A percentile compares a stretch with the other conserved stretches of the same genome.
These are phyloP conservation scores for Lithophane socia DNA, from an alignment of 2,888 invertebrate species.

Conservation along the genomic window DNA sequence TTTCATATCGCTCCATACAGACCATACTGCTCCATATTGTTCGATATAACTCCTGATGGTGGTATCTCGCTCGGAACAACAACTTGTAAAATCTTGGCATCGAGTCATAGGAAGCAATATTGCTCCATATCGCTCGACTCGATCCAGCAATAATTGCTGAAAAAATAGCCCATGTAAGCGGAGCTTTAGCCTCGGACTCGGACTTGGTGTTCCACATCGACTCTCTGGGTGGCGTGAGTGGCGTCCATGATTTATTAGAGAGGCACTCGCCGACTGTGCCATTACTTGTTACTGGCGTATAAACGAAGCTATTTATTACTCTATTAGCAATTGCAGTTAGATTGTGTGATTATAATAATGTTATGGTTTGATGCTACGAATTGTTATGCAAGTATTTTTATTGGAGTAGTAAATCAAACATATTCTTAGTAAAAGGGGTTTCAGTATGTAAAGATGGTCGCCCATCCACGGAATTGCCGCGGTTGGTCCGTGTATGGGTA, in stretches of 20 bases:
- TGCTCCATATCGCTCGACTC: neutral
- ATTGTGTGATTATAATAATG: slow-evolving; percentile 39
- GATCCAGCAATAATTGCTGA: neutral
- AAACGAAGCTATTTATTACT: slow-evolving; percentile 61
- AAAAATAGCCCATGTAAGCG: neutral
- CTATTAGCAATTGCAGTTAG: slow-evolving; percentile 53
- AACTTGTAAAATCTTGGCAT: neutral
- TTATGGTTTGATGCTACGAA: slow-evolving; percentile 7
- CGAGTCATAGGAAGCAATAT: neutral
- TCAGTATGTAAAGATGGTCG: too few relatives aligned
- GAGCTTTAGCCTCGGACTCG: neutral
- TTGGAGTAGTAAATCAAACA: neutral
- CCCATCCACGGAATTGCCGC: too few relatives aligned
- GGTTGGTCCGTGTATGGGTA: too few relatives aligned
- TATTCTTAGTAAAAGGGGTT: neutral
- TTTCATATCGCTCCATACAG: too few relatives aligned
- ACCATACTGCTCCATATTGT: neutral
- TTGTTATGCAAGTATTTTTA: slow-evolving; percentile 9
- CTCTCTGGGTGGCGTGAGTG: slow-evolving; percentile 59
- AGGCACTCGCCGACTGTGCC: slow-evolving; percentile 34
- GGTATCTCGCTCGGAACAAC: neutral
- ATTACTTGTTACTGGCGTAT: slow-evolving; percentile 34
- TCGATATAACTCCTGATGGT: neutral
- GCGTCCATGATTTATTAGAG: slow-evolving; percentile 53
- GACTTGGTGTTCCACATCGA: slow-evolving; percentile 29